Evolutionary conservation across 1,140 invertebrate genomes (phyloP), one percentile per base, ranked within the genome.

Genomic region (Lycorma delicatula): DNA sequence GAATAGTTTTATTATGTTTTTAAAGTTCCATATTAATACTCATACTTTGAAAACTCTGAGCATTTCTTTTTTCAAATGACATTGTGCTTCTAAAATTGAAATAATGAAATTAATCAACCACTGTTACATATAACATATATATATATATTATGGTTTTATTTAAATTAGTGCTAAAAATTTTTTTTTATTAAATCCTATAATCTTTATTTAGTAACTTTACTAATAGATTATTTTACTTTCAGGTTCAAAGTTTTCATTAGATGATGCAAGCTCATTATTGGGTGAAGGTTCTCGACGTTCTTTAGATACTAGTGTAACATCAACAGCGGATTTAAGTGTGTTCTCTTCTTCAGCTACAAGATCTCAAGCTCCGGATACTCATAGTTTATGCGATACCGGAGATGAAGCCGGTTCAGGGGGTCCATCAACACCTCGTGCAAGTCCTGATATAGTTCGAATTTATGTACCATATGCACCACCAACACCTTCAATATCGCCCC

Each of bases 251-350:
- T 82, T 80, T 65, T 83, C 81, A 13, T 75, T 84, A 49, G 82
- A 84, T 49, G 83, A 85, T 60, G 79, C 78, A 34, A 79, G 79
- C 67, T 85, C 82, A 50, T 71, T 83, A 20, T 61, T 77, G 22
- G 77, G 76, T 36, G 77, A 77, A 54, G 83, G 84, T 20, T 89
- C 86, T 4, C 74, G 85, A 54, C 79, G 84, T 20, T 90, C 87
- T 25, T 74, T 91, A 29, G 87, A 88, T 62, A 91, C 88, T 2
- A 88, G 85, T 53, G 84, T 88, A 18, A 90, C 87, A 1, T 90
- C 87, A 11, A 89, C 87, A 3, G 86, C 87, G 1, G 86, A 89
- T 70, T 72, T 89, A 20, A 87, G 85, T 57, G 84, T 87, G 44
- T 85, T 89, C 70, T 89, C 86, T 28, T 84, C 84, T 58, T 75